phyloP scores from a whole-genome alignment of 2,888 invertebrate species.

The Bruchidius siliquastri region DNA sequence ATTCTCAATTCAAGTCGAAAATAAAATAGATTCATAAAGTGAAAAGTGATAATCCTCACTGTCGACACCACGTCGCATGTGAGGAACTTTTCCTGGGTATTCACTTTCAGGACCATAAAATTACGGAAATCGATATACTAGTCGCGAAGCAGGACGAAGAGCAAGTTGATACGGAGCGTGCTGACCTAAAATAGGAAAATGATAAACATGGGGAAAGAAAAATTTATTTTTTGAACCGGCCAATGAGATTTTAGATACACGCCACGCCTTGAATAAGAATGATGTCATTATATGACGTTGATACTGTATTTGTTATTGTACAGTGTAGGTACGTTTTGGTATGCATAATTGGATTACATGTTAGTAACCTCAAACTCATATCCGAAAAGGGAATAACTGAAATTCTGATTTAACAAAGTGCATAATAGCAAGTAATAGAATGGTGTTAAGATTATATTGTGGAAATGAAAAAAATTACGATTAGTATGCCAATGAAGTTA shows the following conservation, averaged over 20 bases:
- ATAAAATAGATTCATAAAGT: too few species aligned
- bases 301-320: too few species aligned
- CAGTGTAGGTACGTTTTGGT: too few species aligned
- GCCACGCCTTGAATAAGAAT: not conserved
- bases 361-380: too few species aligned
- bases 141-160: not conserved
- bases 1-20: too few species aligned
- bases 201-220: not conserved
- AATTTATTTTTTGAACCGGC: not conserved
- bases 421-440: too few species aligned
- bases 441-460: too few species aligned
- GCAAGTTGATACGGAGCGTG: not conserved
- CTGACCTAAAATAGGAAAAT: not conserved
- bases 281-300: not conserved
- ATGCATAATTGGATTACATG: too few species aligned
- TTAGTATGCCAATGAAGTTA: too few species aligned
- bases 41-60: not conserved
- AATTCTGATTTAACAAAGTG: too few species aligned
- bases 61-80: not conserved
- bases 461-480: too few species aligned
- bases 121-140: not conserved
- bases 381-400: too few species aligned
- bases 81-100: not conserved
- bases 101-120: not conserved
- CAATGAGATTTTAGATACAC: not conserved